phyloP scores from a whole-genome alignment of 2,888 invertebrate species.

The Drosophila multiciliata region DNA sequence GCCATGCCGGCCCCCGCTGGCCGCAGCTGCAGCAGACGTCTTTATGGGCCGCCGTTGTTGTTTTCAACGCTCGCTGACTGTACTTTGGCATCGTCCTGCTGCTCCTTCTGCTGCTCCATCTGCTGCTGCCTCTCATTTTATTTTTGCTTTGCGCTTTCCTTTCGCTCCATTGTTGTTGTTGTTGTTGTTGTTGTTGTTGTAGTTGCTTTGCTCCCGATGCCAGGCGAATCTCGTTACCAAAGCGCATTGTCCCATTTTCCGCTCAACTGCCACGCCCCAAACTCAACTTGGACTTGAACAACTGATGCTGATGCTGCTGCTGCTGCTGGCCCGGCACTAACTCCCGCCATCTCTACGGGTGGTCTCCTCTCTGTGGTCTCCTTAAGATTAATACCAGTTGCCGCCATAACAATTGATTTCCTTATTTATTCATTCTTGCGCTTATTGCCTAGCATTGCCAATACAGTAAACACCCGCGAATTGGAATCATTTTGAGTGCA shows the following conservation, averaged over 20 bases:
- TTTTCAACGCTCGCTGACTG: slow-evolving; percentile 78
- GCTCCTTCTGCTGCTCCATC: slow-evolving; percentile 31
- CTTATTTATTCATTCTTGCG: slow-evolving; percentile 53
- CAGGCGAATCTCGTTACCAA: slow-evolving; percentile 25
- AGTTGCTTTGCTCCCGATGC: slow-evolving; percentile 34
- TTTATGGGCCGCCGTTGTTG: slow-evolving; percentile 72
- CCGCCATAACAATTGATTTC: slow-evolving; percentile 73
- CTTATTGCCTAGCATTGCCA: slow-evolving; percentile 9
- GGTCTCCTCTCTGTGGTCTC: slow-evolving; percentile 26
- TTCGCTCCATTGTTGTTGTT: slow-evolving; percentile 1
- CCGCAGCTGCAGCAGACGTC: slow-evolving; percentile 72
- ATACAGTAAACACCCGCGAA: slow-evolving; percentile 3
- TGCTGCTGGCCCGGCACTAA: slow-evolving; percentile 2
- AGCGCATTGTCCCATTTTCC: slow-evolving; percentile 59
- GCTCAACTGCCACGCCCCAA: slow-evolving; percentile 55
- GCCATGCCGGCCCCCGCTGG: neutral
- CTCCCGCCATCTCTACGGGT: slow-evolving; percentile 2
- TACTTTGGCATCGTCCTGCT: slow-evolving; percentile 62
- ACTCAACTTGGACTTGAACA: slow-evolving; percentile 26
- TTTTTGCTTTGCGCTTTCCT: slow-evolving; percentile 7
- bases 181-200: neutral
- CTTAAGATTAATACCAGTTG: slow-evolving; percentile 67
- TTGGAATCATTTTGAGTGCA: fast-evolving
- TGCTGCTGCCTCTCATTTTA: slow-evolving; percentile 16
- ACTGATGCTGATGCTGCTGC: neutral